Conservation (phyloP, 2,113 vertebrate genomes). For the Aspidoscelis tigris region DNA sequence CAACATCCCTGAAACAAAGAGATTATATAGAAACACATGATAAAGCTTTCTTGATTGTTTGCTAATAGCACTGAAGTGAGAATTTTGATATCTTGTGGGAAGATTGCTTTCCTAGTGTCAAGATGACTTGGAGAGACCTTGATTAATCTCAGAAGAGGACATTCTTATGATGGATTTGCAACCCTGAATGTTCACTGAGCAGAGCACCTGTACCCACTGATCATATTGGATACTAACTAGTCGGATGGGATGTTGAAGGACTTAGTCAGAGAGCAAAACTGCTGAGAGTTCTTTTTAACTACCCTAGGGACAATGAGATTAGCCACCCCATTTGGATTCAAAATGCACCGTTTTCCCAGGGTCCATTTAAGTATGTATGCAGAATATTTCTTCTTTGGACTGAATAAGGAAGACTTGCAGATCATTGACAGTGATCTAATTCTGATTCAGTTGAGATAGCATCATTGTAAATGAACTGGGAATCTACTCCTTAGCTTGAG, state of each 20-base stretch:
- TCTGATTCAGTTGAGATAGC: background rate
- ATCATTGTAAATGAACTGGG: background rate
- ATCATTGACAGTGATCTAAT: background rate
- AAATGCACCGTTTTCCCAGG: conserved; percentile 32
- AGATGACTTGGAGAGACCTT: conserved; percentile 22
- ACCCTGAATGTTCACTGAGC: conserved; percentile 49
- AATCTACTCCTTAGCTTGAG: background rate
- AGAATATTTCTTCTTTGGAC: background rate
- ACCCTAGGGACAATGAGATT: conserved; percentile 46
- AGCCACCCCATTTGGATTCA: conserved; percentile 46
- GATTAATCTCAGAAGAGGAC: conserved; percentile 52
- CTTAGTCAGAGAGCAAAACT: conserved; percentile 54
- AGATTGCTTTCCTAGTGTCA: conserved; percentile 48
- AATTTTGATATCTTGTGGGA: conserved; percentile 38
- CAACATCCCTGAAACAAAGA: conserved; percentile 51
- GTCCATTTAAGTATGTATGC: background rate
- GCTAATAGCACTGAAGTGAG: conserved; percentile 59
- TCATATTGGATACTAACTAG: conserved; percentile 58
- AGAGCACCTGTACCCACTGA: conserved; percentile 48
- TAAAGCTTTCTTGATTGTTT: conserved; percentile 69
- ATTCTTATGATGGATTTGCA: conserved; percentile 46
- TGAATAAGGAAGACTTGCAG: background rate
- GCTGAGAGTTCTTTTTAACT: conserved; percentile 51
- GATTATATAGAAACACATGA: conserved; percentile 75
- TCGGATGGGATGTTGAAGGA: conserved; percentile 59